These are phyloP conservation scores for Nesoenas mayeri DNA, from an alignment of 2,113 vertebrate genomes.

Conservation along the genomic window DNA sequence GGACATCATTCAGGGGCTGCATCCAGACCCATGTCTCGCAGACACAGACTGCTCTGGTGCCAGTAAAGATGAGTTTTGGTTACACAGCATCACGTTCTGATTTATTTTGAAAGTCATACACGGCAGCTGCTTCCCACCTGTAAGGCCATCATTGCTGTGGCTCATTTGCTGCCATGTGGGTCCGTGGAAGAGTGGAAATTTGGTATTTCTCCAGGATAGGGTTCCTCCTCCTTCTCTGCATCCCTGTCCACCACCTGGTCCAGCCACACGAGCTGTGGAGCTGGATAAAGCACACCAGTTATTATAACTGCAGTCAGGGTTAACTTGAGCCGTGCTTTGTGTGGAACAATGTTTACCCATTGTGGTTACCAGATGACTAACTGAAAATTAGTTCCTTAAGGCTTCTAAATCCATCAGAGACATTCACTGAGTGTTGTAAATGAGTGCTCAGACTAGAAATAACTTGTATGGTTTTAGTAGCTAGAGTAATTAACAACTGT, in stretches of 20 bases:
- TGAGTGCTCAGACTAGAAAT: neutral
- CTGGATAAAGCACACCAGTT: neutral
- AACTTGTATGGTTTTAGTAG: neutral
- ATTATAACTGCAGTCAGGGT: neutral
- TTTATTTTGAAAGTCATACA: neutral
- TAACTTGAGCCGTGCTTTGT: neutral
- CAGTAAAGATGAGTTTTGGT: neutral
- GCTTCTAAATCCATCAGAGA: neutral
- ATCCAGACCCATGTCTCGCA: neutral
- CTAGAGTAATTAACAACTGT: neutral
- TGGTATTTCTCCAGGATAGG: neutral
- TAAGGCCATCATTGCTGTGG: neutral
- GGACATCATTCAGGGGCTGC: neutral
- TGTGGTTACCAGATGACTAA: neutral
- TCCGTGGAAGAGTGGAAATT: neutral
- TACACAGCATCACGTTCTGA: accelerated
- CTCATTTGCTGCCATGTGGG: neutral
- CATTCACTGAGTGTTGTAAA: neutral
- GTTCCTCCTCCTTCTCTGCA: neutral
- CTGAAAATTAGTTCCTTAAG: neutral
- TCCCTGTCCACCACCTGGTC: neutral
- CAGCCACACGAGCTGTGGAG: neutral
- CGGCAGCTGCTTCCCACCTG: neutral
- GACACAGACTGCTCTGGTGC: accelerated
- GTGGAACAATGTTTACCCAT: neutral